Evolutionary conservation across 2,888 invertebrate genomes (phyloP), one percentile per base, ranked within the genome.

Genomic region (Volucella inflata): DNA sequence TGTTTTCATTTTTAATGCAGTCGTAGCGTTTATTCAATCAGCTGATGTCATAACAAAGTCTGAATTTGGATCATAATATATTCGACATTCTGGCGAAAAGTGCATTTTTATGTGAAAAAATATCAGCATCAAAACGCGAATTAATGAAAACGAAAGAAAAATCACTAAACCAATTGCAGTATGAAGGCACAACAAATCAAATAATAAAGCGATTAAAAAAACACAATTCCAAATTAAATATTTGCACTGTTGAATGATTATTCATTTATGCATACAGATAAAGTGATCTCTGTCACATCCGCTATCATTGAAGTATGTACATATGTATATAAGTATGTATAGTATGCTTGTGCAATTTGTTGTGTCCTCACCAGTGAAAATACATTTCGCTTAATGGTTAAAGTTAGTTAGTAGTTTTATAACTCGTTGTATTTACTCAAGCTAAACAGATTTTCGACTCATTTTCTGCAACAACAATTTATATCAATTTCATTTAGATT

Each of bases 331-430:
- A 17, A 44, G 62, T 67, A 55, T 68, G 60, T 55, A 46, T 40
- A 44, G 62, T 67, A 55, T 68, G 60, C 57, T 51, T 40, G 40
- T 55, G 53, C 75, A 51, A 64, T 75, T 75, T 65, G 65, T 60
- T 62, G 75, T 79, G 65, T 65, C 76, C 79, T 70, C 70, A 70
- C 65, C 53, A 65, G 71, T 65, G 65, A 21, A 60, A 71, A 62
- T 75, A 84, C 53, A 60, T 60, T 75, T 79, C 46, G 74, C 53
- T 74, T 84, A 79, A 79, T 81, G 71, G 62, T 81, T 68, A 74
- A 78, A 44, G 68, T 67, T 72, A 78, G 83, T 78, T 74, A 83
- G 78, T 83, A 83, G 78, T 78, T 78, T 83, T 76, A 80, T 67
- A 81, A 76, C 53, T 76, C 57, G 71, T 76, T 71, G 67, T 71